Conservation (phyloP, 2,888 invertebrate genomes). For the Leptogaster cylindrica region DNA sequence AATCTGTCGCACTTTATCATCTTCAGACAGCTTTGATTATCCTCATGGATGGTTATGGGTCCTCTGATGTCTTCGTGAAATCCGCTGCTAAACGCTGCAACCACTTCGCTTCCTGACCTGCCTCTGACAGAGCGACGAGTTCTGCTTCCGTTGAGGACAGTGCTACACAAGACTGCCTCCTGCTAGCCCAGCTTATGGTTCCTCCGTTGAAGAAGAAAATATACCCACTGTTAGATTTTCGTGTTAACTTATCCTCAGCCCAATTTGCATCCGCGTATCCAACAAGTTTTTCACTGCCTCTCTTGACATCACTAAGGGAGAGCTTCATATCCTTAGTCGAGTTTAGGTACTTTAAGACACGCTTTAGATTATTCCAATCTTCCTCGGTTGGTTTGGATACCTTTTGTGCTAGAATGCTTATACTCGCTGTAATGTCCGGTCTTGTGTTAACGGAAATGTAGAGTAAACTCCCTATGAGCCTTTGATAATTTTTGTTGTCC, state of each 20-base stretch:
- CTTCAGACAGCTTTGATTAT: constrained; percentile 52
- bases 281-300: constrained; percentile 3
- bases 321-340: constrained; percentile 34
- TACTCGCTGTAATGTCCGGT: constrained; percentile 48
- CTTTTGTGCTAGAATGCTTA: constrained; percentile 49
- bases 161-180: constrained; percentile 51
- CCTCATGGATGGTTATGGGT: constrained; percentile 49
- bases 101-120: constrained; percentile 50
- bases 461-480: constrained; percentile 47
- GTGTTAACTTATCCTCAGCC: constrained; percentile 51
- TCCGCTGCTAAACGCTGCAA: constrained; percentile 47
- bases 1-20: constrained; percentile 47
- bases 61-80: constrained; percentile 26
- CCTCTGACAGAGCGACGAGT: constrained; percentile 49
- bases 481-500: constrained; percentile 38
- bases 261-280: constrained; percentile 54
- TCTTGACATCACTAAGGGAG: constrained; percentile 9
- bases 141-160: constrained; percentile 50
- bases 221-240: constrained; percentile 54
- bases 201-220: constrained; percentile 47
- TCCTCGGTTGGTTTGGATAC: constrained; percentile 49
- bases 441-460: constrained; percentile 49
- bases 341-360: constrained; percentile 50
- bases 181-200: constrained; percentile 51
- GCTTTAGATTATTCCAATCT: constrained; percentile 52